These are phyloP conservation scores for Operophtera brumata DNA, from an alignment of 2,888 invertebrate genomes.

Conservation along the genomic window DNA sequence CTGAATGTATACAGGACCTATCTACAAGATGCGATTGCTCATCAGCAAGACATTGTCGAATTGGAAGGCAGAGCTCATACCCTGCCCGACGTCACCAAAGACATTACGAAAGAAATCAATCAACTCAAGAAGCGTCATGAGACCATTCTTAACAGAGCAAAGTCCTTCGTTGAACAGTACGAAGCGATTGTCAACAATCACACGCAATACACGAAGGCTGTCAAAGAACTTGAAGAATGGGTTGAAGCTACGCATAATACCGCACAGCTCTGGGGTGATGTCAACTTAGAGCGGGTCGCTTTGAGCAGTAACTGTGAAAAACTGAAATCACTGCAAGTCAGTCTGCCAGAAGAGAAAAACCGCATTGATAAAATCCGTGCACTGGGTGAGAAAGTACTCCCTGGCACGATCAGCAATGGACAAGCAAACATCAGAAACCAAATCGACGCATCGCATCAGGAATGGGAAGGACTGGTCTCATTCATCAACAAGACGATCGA, in stretches of 20 bases:
- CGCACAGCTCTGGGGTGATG: constrained; percentile 90
- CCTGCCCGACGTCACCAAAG: constrained; percentile 88
- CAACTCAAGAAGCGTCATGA: constrained; percentile 87
- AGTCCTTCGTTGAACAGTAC: constrained; percentile 90
- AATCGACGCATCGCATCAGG: constrained; percentile 92
- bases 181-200: constrained; percentile 94
- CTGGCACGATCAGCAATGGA: constrained; percentile 90
- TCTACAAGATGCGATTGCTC: constrained; percentile 90
- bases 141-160: constrained; percentile 84
- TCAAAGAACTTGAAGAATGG: constrained; percentile 93
- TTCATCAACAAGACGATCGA: constrained; percentile 89
- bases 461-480: constrained; percentile 92
- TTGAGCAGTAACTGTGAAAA: constrained; percentile 93
- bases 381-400: constrained; percentile 94
- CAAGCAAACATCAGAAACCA: constrained; percentile 92
- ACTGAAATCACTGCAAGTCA: constrained; percentile 88
- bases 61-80: constrained; percentile 89
- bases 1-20: constrained; percentile 90
- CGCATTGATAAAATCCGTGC: constrained; percentile 89
- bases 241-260: constrained; percentile 91
- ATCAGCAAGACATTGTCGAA: constrained; percentile 92
- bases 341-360: constrained; percentile 91
- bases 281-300: constrained; percentile 90
- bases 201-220: constrained; percentile 92
- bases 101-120: constrained; percentile 85